A percentile compares a stretch with the other conserved stretches of the same genome.
phyloP scores from a whole-genome alignment of 2,797 vertebrate genomes.

The Pangasius djambal region DNA sequence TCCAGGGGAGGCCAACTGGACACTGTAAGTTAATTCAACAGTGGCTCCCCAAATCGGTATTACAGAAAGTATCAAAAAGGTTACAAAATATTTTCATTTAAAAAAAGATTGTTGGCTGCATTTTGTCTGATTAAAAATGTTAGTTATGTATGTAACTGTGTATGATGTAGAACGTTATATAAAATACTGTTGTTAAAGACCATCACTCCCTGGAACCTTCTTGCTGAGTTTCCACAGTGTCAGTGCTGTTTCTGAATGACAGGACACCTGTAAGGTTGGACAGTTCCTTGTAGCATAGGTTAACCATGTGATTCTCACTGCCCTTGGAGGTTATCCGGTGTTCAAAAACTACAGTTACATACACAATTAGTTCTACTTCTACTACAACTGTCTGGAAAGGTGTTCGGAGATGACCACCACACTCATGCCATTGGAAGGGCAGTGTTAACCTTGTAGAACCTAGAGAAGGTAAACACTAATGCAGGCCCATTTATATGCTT shows the following conservation, averaged over 20 bases:
- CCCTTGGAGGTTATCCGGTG: background rate
- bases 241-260: background rate
- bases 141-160: background rate
- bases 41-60: background rate
- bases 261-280: background rate
- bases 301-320: background rate
- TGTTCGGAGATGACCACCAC: background rate
- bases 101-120: background rate
- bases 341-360: background rate
- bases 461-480: background rate
- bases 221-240: background rate
- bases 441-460: background rate
- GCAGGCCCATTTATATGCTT: background rate
- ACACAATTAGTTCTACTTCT: too few relatives aligned
- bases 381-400: background rate
- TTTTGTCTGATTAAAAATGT: background rate
- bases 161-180: background rate
- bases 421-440: background rate
- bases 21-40: slow-evolving; percentile 3
- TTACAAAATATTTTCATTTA: background rate
- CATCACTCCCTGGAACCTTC: background rate
- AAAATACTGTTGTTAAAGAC: background rate
- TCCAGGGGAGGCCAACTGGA: background rate
- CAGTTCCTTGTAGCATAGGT: too few relatives aligned
- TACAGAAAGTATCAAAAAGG: background rate